Base-by-base conservation (phyloP, 2,113 vertebrate species). In the Furnarius figulus region DNA sequence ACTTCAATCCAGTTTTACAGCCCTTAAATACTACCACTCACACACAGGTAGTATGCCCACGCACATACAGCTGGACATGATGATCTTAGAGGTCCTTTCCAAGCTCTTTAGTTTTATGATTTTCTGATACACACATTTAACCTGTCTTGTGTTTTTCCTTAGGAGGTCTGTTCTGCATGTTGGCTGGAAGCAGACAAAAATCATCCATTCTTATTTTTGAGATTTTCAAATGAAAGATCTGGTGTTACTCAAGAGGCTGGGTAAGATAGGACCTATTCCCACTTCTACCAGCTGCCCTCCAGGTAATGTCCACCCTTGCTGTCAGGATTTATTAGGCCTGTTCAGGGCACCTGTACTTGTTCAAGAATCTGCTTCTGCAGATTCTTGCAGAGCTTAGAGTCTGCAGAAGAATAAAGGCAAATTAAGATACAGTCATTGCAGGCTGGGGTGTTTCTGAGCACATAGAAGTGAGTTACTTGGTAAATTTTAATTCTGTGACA, bases 41-140 rank as follows among this genome's bases (percentile, higher is more conserved):
- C 35, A 47, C 33, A 53, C 14, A 40, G 52, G 6, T n/a, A 5
- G 28, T 6, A 25, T 44, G 11, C 20, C 33, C 22, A 25, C 1
- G 2, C 8, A 15, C 3, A 22, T 13, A 35, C 8, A 47, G 11
- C 6, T 35, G 52, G 49, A 24, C 17, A 33, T 0, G 0, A 42
- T 27, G 14, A 16, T 20, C 25, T 27, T 8, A 42, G 40, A 5
- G 9, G 40, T 27, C n/a, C 49, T 68, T 46, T 31, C 7, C 56
- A 33, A 37, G 22, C 3, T 71, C 35, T 35, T 53, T 70, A 0
- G 0, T 46, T 12, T 8, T 31, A 33, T 24, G 37, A 62, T 15
- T 33, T 52, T 68, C 35, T 42, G 25, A 56, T 28, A 23, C 6
- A 55, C 40, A 50, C 6, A 6, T 79, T 63, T 90, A 72, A 61